These are phyloP conservation scores for Ceraclea dissimilis DNA, from an alignment of 2,888 invertebrate genomes.

Conservation along the genomic window DNA sequence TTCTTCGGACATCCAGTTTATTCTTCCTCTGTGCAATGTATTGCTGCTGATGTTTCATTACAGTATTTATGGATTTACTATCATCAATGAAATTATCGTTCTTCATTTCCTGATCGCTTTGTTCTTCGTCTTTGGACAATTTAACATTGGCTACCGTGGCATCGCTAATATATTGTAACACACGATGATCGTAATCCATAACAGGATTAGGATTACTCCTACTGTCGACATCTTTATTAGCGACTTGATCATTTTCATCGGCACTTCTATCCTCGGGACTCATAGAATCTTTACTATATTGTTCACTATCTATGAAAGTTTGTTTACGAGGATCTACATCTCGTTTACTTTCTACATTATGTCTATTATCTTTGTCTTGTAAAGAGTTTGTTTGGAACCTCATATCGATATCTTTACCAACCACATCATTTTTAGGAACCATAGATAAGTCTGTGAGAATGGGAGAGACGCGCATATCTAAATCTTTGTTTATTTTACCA, in stretches of 20 bases:
- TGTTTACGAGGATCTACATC: slow-evolving; percentile 30
- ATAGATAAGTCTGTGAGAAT: slow-evolving; percentile 31
- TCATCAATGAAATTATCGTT: slow-evolving; percentile 41
- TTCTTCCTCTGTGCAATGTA: slow-evolving; percentile 24
- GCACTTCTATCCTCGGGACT: not conserved
- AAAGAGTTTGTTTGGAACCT: slow-evolving; percentile 37
- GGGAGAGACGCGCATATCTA: slow-evolving; percentile 42
- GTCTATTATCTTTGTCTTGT: slow-evolving; percentile 11
- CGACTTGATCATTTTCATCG: not conserved
- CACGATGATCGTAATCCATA: slow-evolving; percentile 44
- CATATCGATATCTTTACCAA: slow-evolving; percentile 47
- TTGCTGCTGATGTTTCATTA: slow-evolving; percentile 1
- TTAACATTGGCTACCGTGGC: slow-evolving; percentile 29
- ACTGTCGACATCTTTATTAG: slow-evolving; percentile 28
- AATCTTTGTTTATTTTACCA: slow-evolving; percentile 35
- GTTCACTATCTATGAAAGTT: slow-evolving; percentile 47
- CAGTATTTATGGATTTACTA: slow-evolving; percentile 31
- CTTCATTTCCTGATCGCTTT: slow-evolving; percentile 22
- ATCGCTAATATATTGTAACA: slow-evolving; percentile 41
- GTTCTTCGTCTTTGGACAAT: slow-evolving; percentile 20
- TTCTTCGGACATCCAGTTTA: slow-evolving; percentile 41
- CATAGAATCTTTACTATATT: slow-evolving; percentile 48
- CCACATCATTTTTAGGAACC: slow-evolving; percentile 34
- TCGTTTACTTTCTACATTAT: not conserved
- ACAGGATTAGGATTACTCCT: slow-evolving; percentile 3